Conservation (phyloP, 2,113 vertebrate species). For the Nipponia nippon region DNA sequence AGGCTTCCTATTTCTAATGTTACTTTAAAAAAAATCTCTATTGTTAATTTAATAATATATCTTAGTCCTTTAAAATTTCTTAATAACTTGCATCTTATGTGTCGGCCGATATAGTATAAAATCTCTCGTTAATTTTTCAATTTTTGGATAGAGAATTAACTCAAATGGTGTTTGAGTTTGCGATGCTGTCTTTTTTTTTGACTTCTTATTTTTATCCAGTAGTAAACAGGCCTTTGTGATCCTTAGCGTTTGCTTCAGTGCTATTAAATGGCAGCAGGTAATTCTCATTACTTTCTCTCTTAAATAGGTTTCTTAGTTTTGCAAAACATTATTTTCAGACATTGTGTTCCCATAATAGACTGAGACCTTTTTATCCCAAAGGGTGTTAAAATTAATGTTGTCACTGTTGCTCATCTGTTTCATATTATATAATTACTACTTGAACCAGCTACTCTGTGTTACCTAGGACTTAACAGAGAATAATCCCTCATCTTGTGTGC, state of each 20-base stretch:
- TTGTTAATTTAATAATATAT: neutral
- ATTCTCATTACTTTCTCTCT: neutral
- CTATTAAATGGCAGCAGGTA: neutral
- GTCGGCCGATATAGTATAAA: neutral
- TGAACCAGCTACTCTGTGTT: constrained; percentile 49
- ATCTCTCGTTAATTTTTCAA: neutral
- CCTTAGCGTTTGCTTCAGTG: neutral
- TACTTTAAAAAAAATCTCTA: neutral
- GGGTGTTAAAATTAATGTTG: constrained; percentile 10
- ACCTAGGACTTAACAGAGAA: constrained; percentile 44
- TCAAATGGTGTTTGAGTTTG: neutral
- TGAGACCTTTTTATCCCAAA: neutral
- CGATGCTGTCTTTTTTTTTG: neutral
- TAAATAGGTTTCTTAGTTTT: neutral
- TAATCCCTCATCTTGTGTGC: constrained; percentile 51
- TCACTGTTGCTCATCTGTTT: constrained; percentile 28
- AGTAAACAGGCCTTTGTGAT: neutral
- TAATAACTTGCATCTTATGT: neutral
- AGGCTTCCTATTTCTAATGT: neutral
- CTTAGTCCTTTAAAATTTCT: neutral
- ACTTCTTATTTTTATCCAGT: neutral
- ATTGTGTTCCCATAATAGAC: neutral
- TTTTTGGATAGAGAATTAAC: neutral
- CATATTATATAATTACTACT: constrained; percentile 52
- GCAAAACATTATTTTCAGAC: neutral